Evolutionary conservation across 2,113 vertebrate genomes (phyloP), one percentile per base, ranked within the genome.

Genomic region (Melanostigma gelatinosum): DNA sequence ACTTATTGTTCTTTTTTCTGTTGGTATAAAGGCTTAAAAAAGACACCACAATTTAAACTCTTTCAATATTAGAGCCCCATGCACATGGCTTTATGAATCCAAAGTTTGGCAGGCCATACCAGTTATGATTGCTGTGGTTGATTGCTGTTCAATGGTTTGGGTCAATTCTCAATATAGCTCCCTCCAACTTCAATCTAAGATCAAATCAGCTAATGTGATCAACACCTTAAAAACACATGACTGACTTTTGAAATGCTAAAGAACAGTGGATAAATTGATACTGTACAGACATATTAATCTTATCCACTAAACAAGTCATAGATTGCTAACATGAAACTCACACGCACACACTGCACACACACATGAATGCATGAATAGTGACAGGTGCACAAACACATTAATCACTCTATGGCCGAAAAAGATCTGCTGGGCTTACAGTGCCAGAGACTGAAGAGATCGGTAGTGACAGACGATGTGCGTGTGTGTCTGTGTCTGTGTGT

Each of bases 371-470:
- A 91, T 86, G 69, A 61, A 77, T 62, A 87, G 87, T 92, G 90
- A 84, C 92, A 93, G 86, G 90, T 92, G 89, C 89, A 94, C 86
- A 92, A 91, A 91, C 83, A 91, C 79, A 90, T 89, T 88, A 81
- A 88, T 91, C 83, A 91, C 44, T 81, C 60, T 78, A 40, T 87
- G 85, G 77, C 86, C 86, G 83, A 84, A 85, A 90, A 90, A 84
- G 72, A 88, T 91, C 72, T 91, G 88, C 87, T 93, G 44, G 85
- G 83, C 82, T 92, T 80, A 87, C 74, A 90, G 80, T 80, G 83
- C 77, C 72, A 69, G 69, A 79, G 67, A 80, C 34, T 91, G 92
- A 92, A 84, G 83, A 84, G 86, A 93, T 62, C 1, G 8, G 27
- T 79, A 80, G 79, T 92, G 92, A 91, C 88, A 92, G 85, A 82